Evolutionary conservation across 2,113 vertebrate species (phyloP), one percentile per base, ranked within the genome.

Genomic region (Oncorhynchus gorbuscha): DNA sequence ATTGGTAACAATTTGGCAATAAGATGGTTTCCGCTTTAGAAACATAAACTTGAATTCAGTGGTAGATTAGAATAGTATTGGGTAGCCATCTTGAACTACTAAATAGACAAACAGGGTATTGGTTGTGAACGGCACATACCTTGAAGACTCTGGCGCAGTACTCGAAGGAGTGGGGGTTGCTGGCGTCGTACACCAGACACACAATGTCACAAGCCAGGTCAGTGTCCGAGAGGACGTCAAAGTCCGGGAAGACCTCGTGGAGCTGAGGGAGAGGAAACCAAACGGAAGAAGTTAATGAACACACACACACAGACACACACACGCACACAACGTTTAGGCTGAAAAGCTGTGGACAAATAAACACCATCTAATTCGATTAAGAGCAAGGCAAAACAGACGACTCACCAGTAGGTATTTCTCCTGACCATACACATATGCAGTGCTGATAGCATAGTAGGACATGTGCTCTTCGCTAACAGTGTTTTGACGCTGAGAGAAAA

Each of bases 321-420:
- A 0, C 3, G 28, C 28, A 61, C 12, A 32, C 24, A 67, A 11
- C 11, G 11, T 24, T 22, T 12, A 14, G 20, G 62, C 9, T 24
- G 9, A 65, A 62, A 62, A 22, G 4, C 30, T 39, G 35, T 32
- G 35, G 18, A 35, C 13, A 35, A 39, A 12, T 18, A 22, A 62
- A 62, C 59, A 62, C 59, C 59, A 18, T 69, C 32, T 8, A 11
- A 16, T 3, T 2, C 12, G 6, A 67, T 24, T 67, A 32, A 13
- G 39, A 49, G n/a, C 4, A 48, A 30, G 62, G 18, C 55, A n/a
- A 39, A 72, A 3, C 5, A 79, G 67, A 24, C 1, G 14, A 75
- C 96, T 96, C 94, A 99, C 98, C 90, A 99, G 91, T 75, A 99
- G 94, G 78, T 99, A 98, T 85, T 99, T 99, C 88, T 99, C 98